Evolutionary conservation across 2,888 invertebrate species (phyloP), one percentile per base, ranked within the genome.

Genomic region (Synanthedon tipuliformis): DNA sequence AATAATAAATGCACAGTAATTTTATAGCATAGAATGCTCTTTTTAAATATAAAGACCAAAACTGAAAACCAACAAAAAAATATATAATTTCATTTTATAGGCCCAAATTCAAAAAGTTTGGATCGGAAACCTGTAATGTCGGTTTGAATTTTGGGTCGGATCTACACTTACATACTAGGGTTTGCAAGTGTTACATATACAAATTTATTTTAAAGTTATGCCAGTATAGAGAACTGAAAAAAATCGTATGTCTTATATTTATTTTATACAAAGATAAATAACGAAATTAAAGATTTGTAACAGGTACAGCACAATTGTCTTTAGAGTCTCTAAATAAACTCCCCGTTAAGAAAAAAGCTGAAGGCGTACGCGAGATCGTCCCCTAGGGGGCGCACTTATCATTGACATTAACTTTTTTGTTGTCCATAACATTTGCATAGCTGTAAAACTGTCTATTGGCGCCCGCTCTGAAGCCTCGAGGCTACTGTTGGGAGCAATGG

Each of bases 401-500:
- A 83, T 82, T 79, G 84, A 78, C 83, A 82, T 85, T 82, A 86
- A 83, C 81, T 85, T 86, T 86, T 88, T 87, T 85, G 84, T 83
- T 84, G 85, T 86, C 86, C 83, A 85, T 88, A 88, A 87, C 78
- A 88, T 88, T 88, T 83, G 86, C 87, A 88, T 88, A 88, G 78
- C 81, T 80, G 78, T 74, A 73, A 76, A 80, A 78, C 75, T 81
- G 50, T 50, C 66, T 80, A 77, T 79, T 75, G 68, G 69, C 63
- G 66, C 72, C 59, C 68, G 69, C 76, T 68, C 77, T 68, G 62
- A 68, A 70, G 78, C 75, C 81, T 73, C 59, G 66, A 63, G 82
- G 83, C 82, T 75, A 66, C 76, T 67, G 63, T 72, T 64, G 78
- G 78, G 77, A 78, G 61, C 68, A 56, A 69, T 69, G 64, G 60